phyloP scores from a whole-genome alignment of 2,113 vertebrate species.

The Fulica atra region DNA sequence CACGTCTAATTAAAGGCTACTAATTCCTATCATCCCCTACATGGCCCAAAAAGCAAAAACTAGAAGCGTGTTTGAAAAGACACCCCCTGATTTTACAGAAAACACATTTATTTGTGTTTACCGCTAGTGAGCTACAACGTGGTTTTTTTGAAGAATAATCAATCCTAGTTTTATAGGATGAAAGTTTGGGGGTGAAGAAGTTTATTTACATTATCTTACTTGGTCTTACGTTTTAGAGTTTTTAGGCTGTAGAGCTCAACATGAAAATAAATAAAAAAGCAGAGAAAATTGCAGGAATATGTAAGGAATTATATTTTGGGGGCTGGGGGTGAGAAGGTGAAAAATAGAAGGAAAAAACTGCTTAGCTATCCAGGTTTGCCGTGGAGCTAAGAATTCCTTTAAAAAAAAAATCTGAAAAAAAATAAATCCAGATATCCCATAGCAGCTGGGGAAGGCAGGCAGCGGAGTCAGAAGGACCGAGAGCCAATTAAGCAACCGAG shows the following conservation, averaged over 20 bases:
- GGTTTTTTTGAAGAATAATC: background rate
- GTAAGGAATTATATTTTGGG: background rate
- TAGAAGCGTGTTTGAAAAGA: slow-evolving; percentile 35
- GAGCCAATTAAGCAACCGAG: slow-evolving; percentile 24
- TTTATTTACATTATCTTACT: slow-evolving; percentile 43
- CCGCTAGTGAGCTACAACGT: background rate
- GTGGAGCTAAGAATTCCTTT: background rate
- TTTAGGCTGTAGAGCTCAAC: slow-evolving; percentile 1
- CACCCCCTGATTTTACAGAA: background rate
- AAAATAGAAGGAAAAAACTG: background rate
- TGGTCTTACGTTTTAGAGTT: slow-evolving; percentile 11
- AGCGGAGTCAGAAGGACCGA: background rate
- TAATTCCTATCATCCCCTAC: slow-evolving; percentile 91
- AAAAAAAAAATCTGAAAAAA: background rate
- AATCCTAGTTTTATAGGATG: background rate
- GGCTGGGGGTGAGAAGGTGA: background rate
- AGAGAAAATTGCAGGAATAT: background rate
- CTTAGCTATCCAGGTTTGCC: background rate
- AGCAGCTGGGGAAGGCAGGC: slow-evolving; percentile 4
- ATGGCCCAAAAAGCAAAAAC: slow-evolving; percentile 74
- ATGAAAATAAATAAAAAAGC: background rate
- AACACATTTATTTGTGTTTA: slow-evolving; percentile 61
- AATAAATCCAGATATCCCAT: background rate
- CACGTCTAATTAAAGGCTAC: slow-evolving; percentile 98
- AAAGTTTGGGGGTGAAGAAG: slow-evolving; percentile 59